These are phyloP conservation scores for Novumbra hubbsi DNA, from an alignment of 2,797 vertebrate genomes.

Conservation along the genomic window DNA sequence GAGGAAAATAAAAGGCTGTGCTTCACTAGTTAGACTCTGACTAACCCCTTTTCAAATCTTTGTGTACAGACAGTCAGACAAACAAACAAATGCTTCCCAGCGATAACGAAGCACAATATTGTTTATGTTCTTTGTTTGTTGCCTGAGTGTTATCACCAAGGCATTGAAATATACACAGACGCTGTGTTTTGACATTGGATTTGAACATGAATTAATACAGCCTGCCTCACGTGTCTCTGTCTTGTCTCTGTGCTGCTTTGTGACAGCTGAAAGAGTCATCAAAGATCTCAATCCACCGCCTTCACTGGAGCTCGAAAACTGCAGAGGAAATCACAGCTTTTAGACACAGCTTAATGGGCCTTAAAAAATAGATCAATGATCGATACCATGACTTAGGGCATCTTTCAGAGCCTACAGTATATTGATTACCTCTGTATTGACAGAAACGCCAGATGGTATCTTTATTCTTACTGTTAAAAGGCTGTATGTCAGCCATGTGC, in stretches of 20 bases:
- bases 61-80: slow-evolving; percentile 30
- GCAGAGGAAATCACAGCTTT: slow-evolving; percentile 33
- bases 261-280: slow-evolving; percentile 2
- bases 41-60: slow-evolving; percentile 36
- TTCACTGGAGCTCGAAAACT: slow-evolving; percentile 20
- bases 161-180: background rate
- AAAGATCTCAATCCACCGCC: slow-evolving; percentile 12
- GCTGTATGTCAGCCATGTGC: background rate
- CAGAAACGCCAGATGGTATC: slow-evolving; percentile 10
- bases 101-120: slow-evolving; percentile 18
- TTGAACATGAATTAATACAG: background rate
- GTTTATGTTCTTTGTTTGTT: background rate
- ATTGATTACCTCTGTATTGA: slow-evolving; percentile 13
- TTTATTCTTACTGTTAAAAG: slow-evolving; percentile 11
- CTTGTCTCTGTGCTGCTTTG: background rate
- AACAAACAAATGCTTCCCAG: slow-evolving; percentile 25
- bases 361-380: slow-evolving; percentile 47
- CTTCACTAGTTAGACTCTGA: slow-evolving; percentile 47
- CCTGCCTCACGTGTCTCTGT: background rate
- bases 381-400: slow-evolving; percentile 39
- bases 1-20: slow-evolving; percentile 41
- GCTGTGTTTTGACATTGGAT: background rate
- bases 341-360: slow-evolving; percentile 39
- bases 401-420: slow-evolving; percentile 22
- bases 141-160: background rate